These are phyloP conservation scores for Cairina moschata DNA, from an alignment of 2,113 vertebrate species.

Conservation along the genomic window DNA sequence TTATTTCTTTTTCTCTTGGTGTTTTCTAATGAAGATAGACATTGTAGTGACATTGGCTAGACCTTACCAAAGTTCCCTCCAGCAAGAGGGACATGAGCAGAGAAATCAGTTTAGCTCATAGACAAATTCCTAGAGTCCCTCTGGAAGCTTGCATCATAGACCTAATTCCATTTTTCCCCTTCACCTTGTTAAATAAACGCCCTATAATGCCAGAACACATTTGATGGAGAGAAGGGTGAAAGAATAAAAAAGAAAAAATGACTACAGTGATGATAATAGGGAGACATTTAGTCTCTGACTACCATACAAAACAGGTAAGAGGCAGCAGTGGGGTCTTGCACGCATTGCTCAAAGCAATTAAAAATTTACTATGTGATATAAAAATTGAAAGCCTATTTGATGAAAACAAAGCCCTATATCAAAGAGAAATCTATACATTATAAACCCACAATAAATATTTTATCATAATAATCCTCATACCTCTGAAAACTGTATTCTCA, in stretches of 20 bases:
- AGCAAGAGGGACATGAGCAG: not conserved
- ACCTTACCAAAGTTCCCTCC: not conserved
- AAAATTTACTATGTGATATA: not conserved
- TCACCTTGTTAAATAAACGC: not conserved
- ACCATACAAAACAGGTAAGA: not conserved
- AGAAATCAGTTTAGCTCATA: not conserved
- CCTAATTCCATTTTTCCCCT: not conserved
- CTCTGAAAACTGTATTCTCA: not conserved
- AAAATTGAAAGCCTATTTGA: not conserved
- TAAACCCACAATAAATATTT: not conserved
- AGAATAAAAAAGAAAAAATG: not conserved
- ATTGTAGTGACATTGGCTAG: not conserved
- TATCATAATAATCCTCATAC: not conserved
- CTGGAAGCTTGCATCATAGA: not conserved
- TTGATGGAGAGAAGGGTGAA: not conserved
- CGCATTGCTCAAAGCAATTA: not conserved
- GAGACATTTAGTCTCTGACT: not conserved
- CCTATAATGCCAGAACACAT: not conserved
- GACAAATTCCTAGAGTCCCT: not conserved
- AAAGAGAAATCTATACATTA: not conserved
- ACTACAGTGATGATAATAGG: not conserved
- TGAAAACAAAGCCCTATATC: not conserved
- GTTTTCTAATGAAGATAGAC: not conserved
- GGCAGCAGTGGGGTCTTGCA: not conserved
- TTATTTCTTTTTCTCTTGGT: not conserved